phyloP scores from a whole-genome alignment of 2,797 vertebrate genomes.

The Lagocephalus sceleratus region DNA sequence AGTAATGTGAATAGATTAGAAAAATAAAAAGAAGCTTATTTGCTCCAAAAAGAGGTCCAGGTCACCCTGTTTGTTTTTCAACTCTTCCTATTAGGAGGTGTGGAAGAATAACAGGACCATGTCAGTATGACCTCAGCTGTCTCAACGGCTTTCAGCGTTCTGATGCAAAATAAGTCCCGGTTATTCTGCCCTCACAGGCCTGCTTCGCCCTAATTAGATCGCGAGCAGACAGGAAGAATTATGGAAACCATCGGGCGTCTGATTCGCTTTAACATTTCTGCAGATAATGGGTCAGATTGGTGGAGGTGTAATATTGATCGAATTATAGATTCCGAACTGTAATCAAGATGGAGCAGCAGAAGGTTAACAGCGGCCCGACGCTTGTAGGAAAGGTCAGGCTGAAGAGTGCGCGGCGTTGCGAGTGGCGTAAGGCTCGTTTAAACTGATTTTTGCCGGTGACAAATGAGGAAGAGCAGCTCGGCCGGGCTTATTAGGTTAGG shows the following conservation, averaged over 20 bases:
- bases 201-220: constrained; percentile 35
- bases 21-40: too few species aligned
- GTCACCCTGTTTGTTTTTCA: too few species aligned
- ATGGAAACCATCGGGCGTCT: constrained; percentile 5
- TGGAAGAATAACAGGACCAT: constrained; percentile 13
- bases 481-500: constrained; percentile 6
- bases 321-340: too few species aligned
- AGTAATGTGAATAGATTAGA: too few species aligned
- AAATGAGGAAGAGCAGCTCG: constrained; percentile 19
- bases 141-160: constrained; percentile 22
- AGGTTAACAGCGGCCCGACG: background rate
- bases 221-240: constrained; percentile 16
- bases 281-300: background rate
- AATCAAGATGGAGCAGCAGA: constrained; percentile 19
- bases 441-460: constrained; percentile 9
- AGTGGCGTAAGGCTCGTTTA: constrained; percentile 1
- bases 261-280: constrained; percentile 13
- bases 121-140: constrained; percentile 39
- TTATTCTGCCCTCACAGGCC: constrained; percentile 34
- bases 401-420: background rate
- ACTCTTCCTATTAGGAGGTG: too few species aligned
- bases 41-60: too few species aligned
- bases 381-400: background rate
- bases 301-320: background rate
- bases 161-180: constrained; percentile 37